Conservation (phyloP, 2,888 invertebrate genomes). For the Lamproptera curius region DNA sequence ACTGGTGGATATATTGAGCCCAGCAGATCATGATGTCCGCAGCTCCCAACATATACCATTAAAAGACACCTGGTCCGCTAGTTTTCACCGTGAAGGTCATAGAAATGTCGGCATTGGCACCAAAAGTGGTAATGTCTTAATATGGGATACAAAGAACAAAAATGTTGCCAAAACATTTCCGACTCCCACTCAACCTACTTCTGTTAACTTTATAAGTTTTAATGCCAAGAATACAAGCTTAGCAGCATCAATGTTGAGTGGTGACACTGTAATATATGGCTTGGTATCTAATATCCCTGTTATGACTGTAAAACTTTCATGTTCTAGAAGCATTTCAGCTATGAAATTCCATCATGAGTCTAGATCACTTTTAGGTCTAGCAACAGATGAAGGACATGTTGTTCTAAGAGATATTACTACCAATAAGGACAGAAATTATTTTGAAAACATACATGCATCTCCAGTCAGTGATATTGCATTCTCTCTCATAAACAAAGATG, state of each 20-base stretch:
- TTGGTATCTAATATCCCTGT: constrained; percentile 70
- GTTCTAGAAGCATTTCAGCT: constrained; percentile 63
- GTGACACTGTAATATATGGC: constrained; percentile 71
- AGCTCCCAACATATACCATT: constrained; percentile 67
- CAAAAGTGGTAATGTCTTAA: constrained; percentile 64
- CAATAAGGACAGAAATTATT: constrained; percentile 65
- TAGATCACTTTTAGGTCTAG: constrained; percentile 60
- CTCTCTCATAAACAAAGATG: constrained; percentile 75
- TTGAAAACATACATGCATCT: constrained; percentile 75
- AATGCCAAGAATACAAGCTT: constrained; percentile 69
- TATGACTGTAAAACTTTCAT: constrained; percentile 56
- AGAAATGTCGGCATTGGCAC: constrained; percentile 67
- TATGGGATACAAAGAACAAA: constrained; percentile 73
- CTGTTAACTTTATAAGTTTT: constrained; percentile 62
- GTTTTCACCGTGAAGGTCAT: constrained; percentile 68
- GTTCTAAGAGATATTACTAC: constrained; percentile 62
- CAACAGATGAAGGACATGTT: constrained; percentile 74
- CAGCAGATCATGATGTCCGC: constrained; percentile 60
- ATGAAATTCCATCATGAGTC: constrained; percentile 72
- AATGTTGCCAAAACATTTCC: constrained; percentile 66
- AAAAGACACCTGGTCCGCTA: constrained; percentile 67
- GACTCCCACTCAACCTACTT: constrained; percentile 52
- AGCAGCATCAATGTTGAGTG: constrained; percentile 68
- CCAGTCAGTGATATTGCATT: constrained; percentile 77
- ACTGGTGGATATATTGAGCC: constrained; percentile 61